A percentile compares a stretch with the other conserved stretches of the same genome.
Evolutionary conservation across 2,113 vertebrate species (phyloP).

Genomic region (Phainopepla nitens): DNA sequence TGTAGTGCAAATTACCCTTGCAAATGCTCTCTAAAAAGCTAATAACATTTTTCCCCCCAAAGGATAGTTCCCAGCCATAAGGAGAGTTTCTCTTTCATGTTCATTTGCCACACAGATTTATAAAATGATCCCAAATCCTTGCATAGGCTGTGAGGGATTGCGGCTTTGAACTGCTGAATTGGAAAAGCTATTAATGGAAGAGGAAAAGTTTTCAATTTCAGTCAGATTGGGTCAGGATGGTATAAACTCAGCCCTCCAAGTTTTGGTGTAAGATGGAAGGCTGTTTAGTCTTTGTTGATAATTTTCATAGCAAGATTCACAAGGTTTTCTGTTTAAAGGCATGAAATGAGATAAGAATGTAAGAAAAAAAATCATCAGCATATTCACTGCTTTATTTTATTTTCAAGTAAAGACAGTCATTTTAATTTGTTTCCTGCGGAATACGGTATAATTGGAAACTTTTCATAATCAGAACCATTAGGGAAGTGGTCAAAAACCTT

Average conservation of each 20-base stretch:
- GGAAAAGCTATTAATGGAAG: slow-evolving; percentile 48
- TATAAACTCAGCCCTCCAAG: slow-evolving; percentile 23
- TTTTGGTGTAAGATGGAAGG: slow-evolving; percentile 26
- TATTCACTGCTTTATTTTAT: background rate
- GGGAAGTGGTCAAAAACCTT: slow-evolving; percentile 23
- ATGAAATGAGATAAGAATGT: slow-evolving; percentile 56
- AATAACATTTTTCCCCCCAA: slow-evolving; percentile 34
- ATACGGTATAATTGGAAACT: background rate
- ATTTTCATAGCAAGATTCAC: slow-evolving; percentile 35
- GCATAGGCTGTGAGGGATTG: slow-evolving; percentile 48
- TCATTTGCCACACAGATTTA: slow-evolving; percentile 52
- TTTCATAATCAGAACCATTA: slow-evolving; percentile 15
- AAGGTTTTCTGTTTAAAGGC: slow-evolving; percentile 48
- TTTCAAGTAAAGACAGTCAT: slow-evolving; percentile 16
- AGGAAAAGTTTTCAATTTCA: slow-evolving; percentile 29
- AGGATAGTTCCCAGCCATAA: slow-evolving; percentile 22
- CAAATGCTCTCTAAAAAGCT: slow-evolving; percentile 55
- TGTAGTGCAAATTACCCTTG: slow-evolving; percentile 59
- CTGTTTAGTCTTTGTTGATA: slow-evolving; percentile 39
- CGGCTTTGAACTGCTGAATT: slow-evolving; percentile 31
- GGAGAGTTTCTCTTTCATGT: slow-evolving; percentile 32
- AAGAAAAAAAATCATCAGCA: slow-evolving; percentile 31
- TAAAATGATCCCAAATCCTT: slow-evolving; percentile 57
- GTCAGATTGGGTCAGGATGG: slow-evolving; percentile 43
- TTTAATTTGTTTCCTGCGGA: slow-evolving; percentile 53